Percentiles rank a stretch among this genome's conserved stretches.
These are phyloP conservation scores for Aphelocoma californica DNA, from an alignment of 2,797 vertebrate species.

Conservation along the genomic window DNA sequence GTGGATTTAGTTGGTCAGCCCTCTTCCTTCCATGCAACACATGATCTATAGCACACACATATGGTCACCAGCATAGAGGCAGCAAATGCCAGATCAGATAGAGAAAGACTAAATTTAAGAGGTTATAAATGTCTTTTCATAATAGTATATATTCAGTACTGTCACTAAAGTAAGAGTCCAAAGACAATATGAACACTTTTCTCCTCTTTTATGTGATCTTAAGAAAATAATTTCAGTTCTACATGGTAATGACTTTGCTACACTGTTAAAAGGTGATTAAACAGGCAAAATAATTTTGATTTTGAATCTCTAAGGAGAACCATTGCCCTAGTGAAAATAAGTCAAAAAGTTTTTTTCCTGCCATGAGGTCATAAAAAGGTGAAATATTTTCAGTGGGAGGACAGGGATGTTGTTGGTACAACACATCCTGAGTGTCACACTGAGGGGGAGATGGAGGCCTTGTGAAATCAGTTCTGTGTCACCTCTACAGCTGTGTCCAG, in stretches of 20 bases:
- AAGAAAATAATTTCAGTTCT: not conserved
- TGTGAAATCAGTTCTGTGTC: not conserved
- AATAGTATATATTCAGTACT: not conserved
- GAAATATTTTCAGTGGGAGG: not conserved
- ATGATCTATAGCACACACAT: not conserved
- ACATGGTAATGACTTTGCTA: not conserved
- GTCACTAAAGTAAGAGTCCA: not conserved
- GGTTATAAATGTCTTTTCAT: constrained; percentile 30
- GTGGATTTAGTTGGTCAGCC: not conserved
- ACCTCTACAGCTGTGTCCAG: not conserved
- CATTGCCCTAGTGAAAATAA: not conserved
- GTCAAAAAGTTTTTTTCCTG: not conserved
- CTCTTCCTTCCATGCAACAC: not conserved
- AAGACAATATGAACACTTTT: not conserved
- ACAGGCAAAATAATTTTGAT: not conserved
- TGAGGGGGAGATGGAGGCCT: not conserved
- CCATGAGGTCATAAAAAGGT: not conserved
- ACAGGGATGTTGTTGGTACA: not conserved
- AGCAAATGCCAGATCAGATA: constrained; percentile 44
- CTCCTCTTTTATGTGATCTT: not conserved
- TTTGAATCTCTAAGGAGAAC: not conserved
- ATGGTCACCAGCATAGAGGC: constrained; percentile 29
- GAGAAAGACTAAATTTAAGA: constrained; percentile 12
- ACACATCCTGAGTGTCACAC: not conserved
- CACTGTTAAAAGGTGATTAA: not conserved